Conservation (phyloP, 2,888 invertebrate genomes). For the Callimorpha dominula region DNA sequence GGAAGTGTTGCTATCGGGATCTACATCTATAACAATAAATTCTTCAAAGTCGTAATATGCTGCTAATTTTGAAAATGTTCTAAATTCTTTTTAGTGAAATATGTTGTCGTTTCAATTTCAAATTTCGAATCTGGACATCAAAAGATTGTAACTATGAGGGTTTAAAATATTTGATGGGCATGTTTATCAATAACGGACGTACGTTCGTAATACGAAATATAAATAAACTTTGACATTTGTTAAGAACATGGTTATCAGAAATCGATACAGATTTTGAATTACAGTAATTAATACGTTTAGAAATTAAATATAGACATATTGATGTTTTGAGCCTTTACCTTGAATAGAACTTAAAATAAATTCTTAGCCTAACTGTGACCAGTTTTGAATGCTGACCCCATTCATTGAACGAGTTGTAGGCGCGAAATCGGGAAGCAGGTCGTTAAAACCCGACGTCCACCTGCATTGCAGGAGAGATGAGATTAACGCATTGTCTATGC, state of each 20-base stretch:
- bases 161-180: no score
- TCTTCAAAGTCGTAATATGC: not conserved
- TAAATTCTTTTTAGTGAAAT: not conserved
- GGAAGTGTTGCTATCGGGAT: not conserved
- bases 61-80: not conserved
- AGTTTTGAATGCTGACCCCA: slow-evolving; percentile 25
- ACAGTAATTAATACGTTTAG: no score
- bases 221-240: no score
- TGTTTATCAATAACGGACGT: no score
- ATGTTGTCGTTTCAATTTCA: no score
- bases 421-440: slow-evolving; percentile 44
- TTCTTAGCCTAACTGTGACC: not conserved
- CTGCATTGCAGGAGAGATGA: slow-evolving; percentile 49
- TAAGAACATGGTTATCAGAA: no score
- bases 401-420: slow-evolving; percentile 35
- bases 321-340: no score
- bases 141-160: no score
- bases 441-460: slow-evolving; percentile 41
- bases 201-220: no score
- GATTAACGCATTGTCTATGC: slow-evolving; percentile 43
- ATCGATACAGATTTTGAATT: no score
- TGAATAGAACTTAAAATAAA: not conserved
- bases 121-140: no score
- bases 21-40: not conserved
- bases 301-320: no score